Base-by-base conservation (phyloP, 1,140 invertebrate genomes). In the Patella vulgata region DNA sequence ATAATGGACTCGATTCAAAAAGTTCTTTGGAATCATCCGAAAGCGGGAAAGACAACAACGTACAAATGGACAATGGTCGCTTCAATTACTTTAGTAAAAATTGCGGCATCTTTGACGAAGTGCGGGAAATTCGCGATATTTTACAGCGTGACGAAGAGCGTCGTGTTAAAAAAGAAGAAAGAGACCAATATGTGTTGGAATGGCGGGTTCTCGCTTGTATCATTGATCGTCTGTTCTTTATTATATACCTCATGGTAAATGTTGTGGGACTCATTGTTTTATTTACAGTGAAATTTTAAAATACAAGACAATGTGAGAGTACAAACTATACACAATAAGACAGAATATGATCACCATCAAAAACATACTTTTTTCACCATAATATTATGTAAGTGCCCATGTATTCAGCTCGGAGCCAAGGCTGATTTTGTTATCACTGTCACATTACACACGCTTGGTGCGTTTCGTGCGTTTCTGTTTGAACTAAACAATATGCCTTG, bases 191-290 rank as follows among this genome's bases (percentile, higher is more conserved):
- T 11, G 47, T 74, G 11, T 55, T 67, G 42, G 82, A 84, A 60
- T 85, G 84, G 84, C 69, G 78, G 48, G 67, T 80, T 17, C 78
- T 85, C 6, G 82, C 81, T 8, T 77, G 82, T 44, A 78, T 83
- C 17, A 67, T 83, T 4, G 84, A 85, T 58, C 62, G 84, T 33
- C 52, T 84, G 4, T 83, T 85, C 57, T 85, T 85, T 71, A 77
- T 79, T 46, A 57, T 77, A 0, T 85, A 85, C 61, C 56, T 85
- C 19, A 53, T 77, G 14, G 68, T 77, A n/a, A 83, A 81, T 48
- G 66, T 81, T 39, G 69, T 78, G 42, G 78, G 78, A 3, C 60
- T 81, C 23, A 55, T 72, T 36, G 67, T 75, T 30, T 79, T 81
- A 43, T 81, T 82, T 59, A 71, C 75, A 1, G 65, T 75, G 23